Base-by-base conservation (phyloP, 2,113 vertebrate genomes). In the Origma solitaria region DNA sequence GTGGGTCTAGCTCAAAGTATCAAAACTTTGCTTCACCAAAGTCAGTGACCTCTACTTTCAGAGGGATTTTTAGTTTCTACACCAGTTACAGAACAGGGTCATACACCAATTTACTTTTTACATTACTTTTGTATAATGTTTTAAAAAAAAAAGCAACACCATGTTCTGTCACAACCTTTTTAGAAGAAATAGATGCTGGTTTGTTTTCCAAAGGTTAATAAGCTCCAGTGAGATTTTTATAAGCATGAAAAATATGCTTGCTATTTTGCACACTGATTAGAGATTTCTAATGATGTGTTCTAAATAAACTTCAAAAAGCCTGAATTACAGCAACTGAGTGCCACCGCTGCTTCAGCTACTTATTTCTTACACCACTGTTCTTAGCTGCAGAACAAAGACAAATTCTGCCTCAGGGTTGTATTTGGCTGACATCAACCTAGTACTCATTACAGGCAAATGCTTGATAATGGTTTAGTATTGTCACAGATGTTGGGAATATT, bases 231-330 rank as follows among this genome's bases (percentile, higher is more conserved):
- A 94, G 88, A 90, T 35, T 82, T 56, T 12, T 45, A 35, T 35
- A 71, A 84, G 60, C 54, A 83, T 20, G 4, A 91, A 89, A 95
- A 86, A 58, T 56, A 86, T 16, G 61, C 50, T 69, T 88, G 40
- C 62, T 50, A 15, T 82, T 88, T 69, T 88, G 69, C 75, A 82
- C 57, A 40, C 11, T 40, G 65, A 86, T 78, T 62, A 87, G 38
- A 71, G 25, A 71, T 49, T 85, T 82, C 77, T 88, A 93, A 87
- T 57, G 8, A 57, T n/a, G 31, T 42, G 24, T n/a, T 88, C 70
- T 82, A 85, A 85, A 91, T 64, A 94, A 86, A 89, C 87, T 92
- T 92, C 88, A 93, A 92, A 93, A 58, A 3, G 23, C 33, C 49
- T 33, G 30, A 96, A 73, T 61, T 82, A 57, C 49, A 90, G 68